These are phyloP conservation scores for Psittacula echo DNA, from an alignment of 2,797 vertebrate species.

Conservation along the genomic window DNA sequence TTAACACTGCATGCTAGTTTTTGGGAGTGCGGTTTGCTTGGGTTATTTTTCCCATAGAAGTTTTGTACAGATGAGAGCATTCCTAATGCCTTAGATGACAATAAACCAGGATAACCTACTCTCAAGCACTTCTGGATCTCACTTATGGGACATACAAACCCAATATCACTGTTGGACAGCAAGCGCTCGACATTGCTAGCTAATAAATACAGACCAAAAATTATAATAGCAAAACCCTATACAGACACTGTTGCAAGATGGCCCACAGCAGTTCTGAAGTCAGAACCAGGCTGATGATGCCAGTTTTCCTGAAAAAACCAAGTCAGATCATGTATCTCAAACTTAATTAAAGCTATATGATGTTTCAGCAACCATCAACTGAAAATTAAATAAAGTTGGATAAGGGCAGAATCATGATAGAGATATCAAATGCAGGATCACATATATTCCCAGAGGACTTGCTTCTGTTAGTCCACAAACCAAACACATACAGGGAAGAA, in stretches of 20 bases:
- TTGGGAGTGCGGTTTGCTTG: accelerated
- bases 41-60: background rate
- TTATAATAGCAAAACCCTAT: accelerated
- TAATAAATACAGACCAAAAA: background rate
- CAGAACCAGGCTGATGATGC: background rate
- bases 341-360: background rate
- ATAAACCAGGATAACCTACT: background rate
- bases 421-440: background rate
- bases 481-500: background rate
- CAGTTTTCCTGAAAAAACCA: background rate
- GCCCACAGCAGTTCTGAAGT: background rate
- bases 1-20: accelerated
- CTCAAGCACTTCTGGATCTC: background rate
- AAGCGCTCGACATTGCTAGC: background rate
- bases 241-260: background rate
- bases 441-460: background rate
- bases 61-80: background rate
- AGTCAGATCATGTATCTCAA: background rate
- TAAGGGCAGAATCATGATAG: background rate
- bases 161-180: background rate
- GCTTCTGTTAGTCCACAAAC: background rate
- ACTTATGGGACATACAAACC: background rate
- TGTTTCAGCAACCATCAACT: background rate
- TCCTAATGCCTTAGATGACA: background rate
- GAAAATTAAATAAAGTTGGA: background rate